Evolutionary conservation across 2,113 vertebrate species (phyloP), one percentile per base, ranked within the genome.

Genomic region (Dipodomys ordii): DNA sequence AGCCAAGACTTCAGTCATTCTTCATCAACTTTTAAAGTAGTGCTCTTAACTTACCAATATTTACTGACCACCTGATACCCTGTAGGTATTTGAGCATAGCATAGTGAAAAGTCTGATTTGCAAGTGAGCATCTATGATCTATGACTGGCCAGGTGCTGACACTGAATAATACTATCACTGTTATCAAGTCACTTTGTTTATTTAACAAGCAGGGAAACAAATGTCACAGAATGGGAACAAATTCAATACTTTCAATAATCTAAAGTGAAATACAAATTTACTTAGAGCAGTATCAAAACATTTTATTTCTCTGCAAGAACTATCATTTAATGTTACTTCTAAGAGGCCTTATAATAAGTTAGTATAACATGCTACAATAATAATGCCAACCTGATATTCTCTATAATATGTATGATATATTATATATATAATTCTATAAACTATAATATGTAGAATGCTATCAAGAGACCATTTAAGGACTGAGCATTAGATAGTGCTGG

Each of bases 231-330:
- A 79, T 69, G 6, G 71, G 6, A 82, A 84, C 0, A 73, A 60
- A 80, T 77, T 69, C 1, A 30, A 1, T 27, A 12, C 65, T 77
- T 18, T 88, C 0, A 91, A 82, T 7, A 69, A 69, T 68, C 18
- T 39, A 83, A 76, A 39, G 64, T 76, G 2, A 62, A 39, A 83
- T n/a, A 49, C 25, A 23, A 25, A 80, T 83, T 74, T 49, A 44
- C 20, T 71, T 64, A 73, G 1, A 71, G 68, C 12, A 65, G 3
- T 49, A 65, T 82, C 25, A 39, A 77, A 18, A 76, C 71, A 5
- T 23, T 78, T 87, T 72, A 30, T 73, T 67, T 92, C 67, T 76
- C 20, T 87, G 44, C 32, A 83, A 89, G 22, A 81, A 78, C 53
- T 57, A 57, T 57, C 53, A 57, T 57, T 57, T 57, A 57, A 49